phyloP scores from a whole-genome alignment of 2,797 vertebrate genomes.

The Salmo trutta region DNA sequence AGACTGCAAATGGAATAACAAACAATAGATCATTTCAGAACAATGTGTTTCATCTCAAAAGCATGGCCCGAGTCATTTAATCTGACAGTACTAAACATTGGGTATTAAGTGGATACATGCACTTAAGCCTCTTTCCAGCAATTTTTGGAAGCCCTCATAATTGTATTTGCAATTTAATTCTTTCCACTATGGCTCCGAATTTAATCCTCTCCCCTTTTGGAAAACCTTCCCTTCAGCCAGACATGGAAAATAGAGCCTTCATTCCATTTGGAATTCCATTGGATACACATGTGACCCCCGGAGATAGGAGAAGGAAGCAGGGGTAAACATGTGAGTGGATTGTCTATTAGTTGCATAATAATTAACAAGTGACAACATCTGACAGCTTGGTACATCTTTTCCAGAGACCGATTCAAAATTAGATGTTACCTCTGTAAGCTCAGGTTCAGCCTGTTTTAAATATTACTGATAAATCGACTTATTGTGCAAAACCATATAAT shows the following conservation, averaged over 20 bases:
- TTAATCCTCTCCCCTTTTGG: conserved; percentile 43
- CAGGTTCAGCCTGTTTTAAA: neutral
- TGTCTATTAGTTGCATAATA: conserved; percentile 8
- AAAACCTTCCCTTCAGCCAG: conserved; percentile 54
- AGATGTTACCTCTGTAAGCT: neutral
- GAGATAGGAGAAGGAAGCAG: conserved; percentile 16
- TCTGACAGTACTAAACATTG: conserved; percentile 29
- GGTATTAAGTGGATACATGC: conserved; percentile 15
- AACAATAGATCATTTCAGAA: neutral
- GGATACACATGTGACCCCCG: conserved; percentile 32
- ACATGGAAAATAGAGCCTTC: conserved; percentile 54
- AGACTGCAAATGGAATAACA: neutral
- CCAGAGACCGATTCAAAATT: neutral
- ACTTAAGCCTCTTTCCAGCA: conserved; percentile 45
- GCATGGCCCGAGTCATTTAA: conserved; percentile 22
- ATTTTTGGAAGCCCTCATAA: conserved; percentile 42
- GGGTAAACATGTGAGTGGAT: conserved; percentile 37
- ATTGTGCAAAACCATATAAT: too few species aligned
- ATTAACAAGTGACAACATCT: neutral
- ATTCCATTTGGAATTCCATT: conserved; percentile 64
- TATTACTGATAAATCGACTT: too few species aligned
- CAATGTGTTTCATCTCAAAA: neutral
- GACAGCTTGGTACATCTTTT: neutral
- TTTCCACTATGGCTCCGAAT: conserved; percentile 61
- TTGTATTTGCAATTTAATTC: conserved; percentile 48